A percentile compares a stretch with the other conserved stretches of the same genome.
phyloP scores from a whole-genome alignment of 2,113 vertebrate species.

The Thermophis baileyi region DNA sequence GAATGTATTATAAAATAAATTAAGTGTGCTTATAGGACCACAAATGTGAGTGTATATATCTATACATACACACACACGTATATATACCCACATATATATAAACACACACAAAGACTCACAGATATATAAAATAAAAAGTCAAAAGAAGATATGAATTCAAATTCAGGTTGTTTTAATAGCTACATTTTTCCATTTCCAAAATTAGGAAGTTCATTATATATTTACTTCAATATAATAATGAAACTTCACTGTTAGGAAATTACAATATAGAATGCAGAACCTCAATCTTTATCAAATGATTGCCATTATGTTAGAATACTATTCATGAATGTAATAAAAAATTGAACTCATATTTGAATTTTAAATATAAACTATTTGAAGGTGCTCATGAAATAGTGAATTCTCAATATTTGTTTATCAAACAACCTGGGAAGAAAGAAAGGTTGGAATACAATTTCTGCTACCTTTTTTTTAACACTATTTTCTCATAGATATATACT shows the following conservation, averaged over 20 bases:
- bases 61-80: not conserved
- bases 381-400: not conserved
- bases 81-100: not conserved
- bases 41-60: not conserved
- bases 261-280: not conserved
- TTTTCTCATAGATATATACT: not conserved
- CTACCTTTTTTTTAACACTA: not conserved
- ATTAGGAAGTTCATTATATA: not conserved
- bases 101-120: slow-evolving; percentile 1
- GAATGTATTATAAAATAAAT: slow-evolving; percentile 6
- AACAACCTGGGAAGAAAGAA: not conserved
- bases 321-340: not conserved
- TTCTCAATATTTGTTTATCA: not conserved
- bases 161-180: slow-evolving; percentile 30
- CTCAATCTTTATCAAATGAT: not conserved
- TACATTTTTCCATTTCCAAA: slow-evolving; percentile 20
- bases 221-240: not conserved
- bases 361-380: not conserved
- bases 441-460: not conserved
- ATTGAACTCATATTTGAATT: not conserved
- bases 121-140: not conserved
- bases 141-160: slow-evolving; percentile 22
- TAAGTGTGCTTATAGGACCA: not conserved
- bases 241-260: slow-evolving; percentile 38
- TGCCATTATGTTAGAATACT: not conserved